Conservation (phyloP, 2,797 vertebrate genomes). For the Anguilla pacifica region DNA sequence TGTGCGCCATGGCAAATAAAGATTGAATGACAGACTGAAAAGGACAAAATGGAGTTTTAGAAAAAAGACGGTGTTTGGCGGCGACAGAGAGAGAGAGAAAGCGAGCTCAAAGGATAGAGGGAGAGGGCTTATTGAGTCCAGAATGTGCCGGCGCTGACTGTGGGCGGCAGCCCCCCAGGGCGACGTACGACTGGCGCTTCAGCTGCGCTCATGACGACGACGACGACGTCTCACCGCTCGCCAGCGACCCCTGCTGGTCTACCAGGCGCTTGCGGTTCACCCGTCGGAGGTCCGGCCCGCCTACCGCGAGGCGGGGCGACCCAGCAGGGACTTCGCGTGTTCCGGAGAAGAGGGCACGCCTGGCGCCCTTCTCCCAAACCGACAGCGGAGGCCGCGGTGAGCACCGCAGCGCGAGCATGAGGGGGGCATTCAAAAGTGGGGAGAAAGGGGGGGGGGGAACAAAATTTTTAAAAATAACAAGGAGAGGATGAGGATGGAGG, state of each 20-base stretch:
- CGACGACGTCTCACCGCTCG: too few relatives aligned
- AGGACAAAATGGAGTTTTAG: background rate
- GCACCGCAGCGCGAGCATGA: too few relatives aligned
- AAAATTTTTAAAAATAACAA: too few relatives aligned
- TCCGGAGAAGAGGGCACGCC: too few relatives aligned
- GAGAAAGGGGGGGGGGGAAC: background rate
- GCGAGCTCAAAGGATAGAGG: slow-evolving; percentile 4
- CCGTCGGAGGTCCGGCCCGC: background rate
- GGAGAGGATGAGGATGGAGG: background rate
- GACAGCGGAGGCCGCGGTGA: background rate
- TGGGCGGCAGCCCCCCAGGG: too few relatives aligned
- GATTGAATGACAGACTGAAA: background rate
- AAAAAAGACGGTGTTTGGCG: background rate
- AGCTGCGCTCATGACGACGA: background rate
- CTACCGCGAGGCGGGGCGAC: too few relatives aligned
- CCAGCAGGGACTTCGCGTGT: too few relatives aligned
- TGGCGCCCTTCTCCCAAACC: background rate
- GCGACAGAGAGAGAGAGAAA: background rate
- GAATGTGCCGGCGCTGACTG: background rate
- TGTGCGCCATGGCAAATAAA: background rate
- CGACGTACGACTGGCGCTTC: background rate
- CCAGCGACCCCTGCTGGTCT: background rate
- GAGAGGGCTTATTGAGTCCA: background rate
- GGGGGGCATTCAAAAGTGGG: background rate
- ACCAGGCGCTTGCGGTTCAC: background rate